Evolutionary conservation across 2,797 vertebrate species (phyloP).

Genomic region (Enteromius mattozi): DNA sequence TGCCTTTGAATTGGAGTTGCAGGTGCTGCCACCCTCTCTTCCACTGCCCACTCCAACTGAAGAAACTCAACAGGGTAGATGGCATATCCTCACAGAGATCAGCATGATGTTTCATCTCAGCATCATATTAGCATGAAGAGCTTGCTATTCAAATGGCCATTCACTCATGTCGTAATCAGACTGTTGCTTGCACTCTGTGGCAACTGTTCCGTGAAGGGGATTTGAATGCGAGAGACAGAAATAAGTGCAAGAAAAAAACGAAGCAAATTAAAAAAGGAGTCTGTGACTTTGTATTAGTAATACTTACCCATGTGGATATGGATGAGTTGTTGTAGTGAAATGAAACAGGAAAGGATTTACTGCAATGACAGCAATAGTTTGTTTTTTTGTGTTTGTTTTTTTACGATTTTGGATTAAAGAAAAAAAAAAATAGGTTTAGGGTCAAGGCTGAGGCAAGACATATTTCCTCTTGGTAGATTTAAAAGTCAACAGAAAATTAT

Average conservation of each 20-base stretch:
- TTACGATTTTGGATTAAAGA: no score
- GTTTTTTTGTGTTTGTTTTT: no score
- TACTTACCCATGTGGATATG: neutral
- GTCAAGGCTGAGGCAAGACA: neutral
- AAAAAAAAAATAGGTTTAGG: no score
- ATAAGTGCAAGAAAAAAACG: neutral
- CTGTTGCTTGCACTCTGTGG: neutral
- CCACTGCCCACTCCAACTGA: constrained; percentile 20
- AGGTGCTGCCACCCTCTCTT: constrained; percentile 46
- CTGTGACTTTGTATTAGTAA: neutral
- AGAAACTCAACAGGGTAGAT: constrained; percentile 20
- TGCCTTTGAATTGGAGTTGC: constrained; percentile 48
- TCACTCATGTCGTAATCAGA: constrained; percentile 39
- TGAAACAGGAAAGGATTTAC: constrained; percentile 4
- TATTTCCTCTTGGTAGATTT: neutral
- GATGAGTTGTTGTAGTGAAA: neutral
- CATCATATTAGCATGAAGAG: constrained; percentile 39
- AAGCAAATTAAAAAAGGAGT: neutral
- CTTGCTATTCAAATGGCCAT: constrained; percentile 42
- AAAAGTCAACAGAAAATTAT: neutral
- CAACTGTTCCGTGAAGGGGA: constrained; percentile 38
- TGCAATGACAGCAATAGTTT: neutral
- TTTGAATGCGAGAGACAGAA: constrained; percentile 29
- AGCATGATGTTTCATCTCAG: constrained; percentile 48
- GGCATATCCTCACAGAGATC: constrained; percentile 31